phyloP scores from a whole-genome alignment of 2,888 invertebrate species.

The Chymomyza amoena region DNA sequence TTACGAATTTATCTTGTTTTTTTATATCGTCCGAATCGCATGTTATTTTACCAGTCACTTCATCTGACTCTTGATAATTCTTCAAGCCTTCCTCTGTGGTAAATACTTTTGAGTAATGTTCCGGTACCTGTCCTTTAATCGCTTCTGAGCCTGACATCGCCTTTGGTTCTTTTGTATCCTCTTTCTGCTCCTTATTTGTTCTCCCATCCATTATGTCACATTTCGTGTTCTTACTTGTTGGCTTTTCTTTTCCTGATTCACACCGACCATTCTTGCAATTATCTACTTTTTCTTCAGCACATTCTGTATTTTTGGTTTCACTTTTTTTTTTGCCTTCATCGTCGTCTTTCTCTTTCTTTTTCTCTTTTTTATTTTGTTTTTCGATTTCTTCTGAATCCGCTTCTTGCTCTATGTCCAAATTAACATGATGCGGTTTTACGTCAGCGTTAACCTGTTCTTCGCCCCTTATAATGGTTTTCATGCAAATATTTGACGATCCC shows the following conservation, averaged over 20 bases:
- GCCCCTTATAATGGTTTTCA: slow-evolving; percentile 49
- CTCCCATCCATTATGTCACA: not conserved
- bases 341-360: not conserved
- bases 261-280: not conserved
- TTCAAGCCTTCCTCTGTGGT: not conserved
- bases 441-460: slow-evolving; percentile 31
- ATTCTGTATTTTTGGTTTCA: not conserved
- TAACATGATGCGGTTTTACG: slow-evolving; percentile 41
- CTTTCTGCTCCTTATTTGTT: not conserved
- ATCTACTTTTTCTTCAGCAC: not conserved
- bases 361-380: not conserved
- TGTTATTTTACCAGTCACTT: not conserved
- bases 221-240: not conserved
- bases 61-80: not conserved
- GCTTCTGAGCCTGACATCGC: not conserved
- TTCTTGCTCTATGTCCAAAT: slow-evolving; percentile 14
- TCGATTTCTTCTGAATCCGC: not conserved
- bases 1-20: too few species aligned
- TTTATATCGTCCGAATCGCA: too few species aligned
- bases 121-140: not conserved
- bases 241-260: not conserved
- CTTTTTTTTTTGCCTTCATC: not conserved
- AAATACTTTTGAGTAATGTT: too few species aligned
- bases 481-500: slow-evolving; percentile 38
- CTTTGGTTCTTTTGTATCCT: not conserved